Evolutionary conservation across 2,888 invertebrate genomes (phyloP).

Genomic region (Acheta domesticus): DNA sequence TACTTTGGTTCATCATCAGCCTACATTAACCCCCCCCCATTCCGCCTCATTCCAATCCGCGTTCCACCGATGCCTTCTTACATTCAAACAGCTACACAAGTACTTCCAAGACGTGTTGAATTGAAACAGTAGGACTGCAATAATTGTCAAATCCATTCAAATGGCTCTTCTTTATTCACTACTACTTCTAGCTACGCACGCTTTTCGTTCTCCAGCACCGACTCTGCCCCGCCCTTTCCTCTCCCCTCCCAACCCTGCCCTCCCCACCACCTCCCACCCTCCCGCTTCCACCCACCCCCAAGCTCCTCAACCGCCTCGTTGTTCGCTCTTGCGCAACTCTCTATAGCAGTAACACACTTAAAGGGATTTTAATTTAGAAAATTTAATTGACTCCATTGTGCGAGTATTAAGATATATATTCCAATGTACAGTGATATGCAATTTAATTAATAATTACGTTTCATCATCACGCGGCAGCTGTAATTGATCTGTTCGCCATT

Average conservation of each 20-base stretch:
- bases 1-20: too few species aligned
- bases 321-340: background rate
- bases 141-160: constrained; percentile 35
- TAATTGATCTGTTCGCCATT: constrained; percentile 32
- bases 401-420: constrained; percentile 1
- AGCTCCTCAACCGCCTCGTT: too few species aligned
- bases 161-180: constrained; percentile 35
- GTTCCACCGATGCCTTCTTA: background rate
- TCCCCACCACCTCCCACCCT: background rate
- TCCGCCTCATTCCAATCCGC: too few species aligned
- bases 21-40: too few species aligned
- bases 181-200: background rate
- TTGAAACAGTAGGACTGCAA: background rate
- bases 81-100: background rate
- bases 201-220: too few species aligned
- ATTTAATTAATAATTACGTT: constrained; percentile 37
- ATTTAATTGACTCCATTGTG: constrained; percentile 36
- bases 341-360: constrained; percentile 26
- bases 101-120: too few species aligned
- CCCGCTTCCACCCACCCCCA: background rate
- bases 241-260: background rate
- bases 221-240: background rate
- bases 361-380: constrained; percentile 38
- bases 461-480: constrained; percentile 33
- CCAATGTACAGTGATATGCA: constrained; percentile 19